Evolutionary conservation across 2,113 vertebrate species (phyloP), one percentile per base, ranked within the genome.

Genomic region (Amia ocellicauda): DNA sequence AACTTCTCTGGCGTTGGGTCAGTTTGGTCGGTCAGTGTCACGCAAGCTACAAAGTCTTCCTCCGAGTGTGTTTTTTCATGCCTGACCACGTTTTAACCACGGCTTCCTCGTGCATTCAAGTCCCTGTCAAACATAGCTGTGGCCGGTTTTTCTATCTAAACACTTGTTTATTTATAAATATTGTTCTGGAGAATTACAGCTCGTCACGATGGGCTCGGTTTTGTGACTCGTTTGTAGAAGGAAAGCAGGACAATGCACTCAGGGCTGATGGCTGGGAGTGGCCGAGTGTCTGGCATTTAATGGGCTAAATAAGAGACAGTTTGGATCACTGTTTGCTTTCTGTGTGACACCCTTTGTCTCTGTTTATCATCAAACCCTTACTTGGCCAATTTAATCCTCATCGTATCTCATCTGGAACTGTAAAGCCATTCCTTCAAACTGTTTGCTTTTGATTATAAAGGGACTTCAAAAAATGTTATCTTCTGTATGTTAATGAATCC

Each of bases 91-190:
- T 58, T n/a, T 27, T 66, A 51, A 27, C 55, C 29, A 14, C 16
- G 40, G 54, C 16, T 51, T 51, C 43, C 54, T 40, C 20, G 22
- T 58, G 27, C 20, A 47, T 50, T 58, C 20, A 53, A 62, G n/a
- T 45, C 53, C 53, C 4, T 56, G 41, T 50, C 13, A 31, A 24
- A 9, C 26, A 23, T 31, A 50, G 60, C 45, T 62, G 54, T 17
- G 56, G 43, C 27, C 49, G 31, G 28, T 29, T 51, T 50, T 28
- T 51, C 24, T 62, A 14, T 28, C 29, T 9, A 20, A 52, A 52
- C 11, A 17, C 43, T 62, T 58, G 27, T 62, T 53, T 62, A 51
- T 65, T 65, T 50, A 50, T 29, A 56, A 56, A 56, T 58, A 58
- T 58, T 17, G 29, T 29, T 58, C n/a, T 3, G 41, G 53, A 19